phyloP scores from a whole-genome alignment of 1,140 invertebrate genomes.

The Epicauta chinensis region DNA sequence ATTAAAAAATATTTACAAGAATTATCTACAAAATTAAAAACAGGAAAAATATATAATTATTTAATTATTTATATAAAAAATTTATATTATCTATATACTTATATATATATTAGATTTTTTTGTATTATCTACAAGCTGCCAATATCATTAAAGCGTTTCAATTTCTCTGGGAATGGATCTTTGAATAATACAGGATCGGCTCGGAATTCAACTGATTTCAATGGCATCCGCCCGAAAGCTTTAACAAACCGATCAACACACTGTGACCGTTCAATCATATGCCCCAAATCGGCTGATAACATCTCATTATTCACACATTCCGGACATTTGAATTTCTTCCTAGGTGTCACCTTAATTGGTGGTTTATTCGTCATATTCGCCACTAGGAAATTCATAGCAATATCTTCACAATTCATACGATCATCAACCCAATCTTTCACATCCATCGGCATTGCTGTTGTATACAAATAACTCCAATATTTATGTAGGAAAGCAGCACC shows the following conservation, averaged over 20 bases:
- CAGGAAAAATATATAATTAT: constrained; percentile 3
- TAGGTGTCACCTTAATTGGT: constrained; percentile 93
- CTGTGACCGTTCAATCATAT: constrained; percentile 89
- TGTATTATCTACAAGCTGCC: constrained; percentile 66
- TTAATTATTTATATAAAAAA: constrained; percentile 2
- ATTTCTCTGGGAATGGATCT: constrained; percentile 78
- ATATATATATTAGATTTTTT: background rate
- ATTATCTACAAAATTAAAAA: constrained; percentile 8
- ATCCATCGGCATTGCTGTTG: constrained; percentile 69
- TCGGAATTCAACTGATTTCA: constrained; percentile 84
- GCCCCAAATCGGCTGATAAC: constrained; percentile 84
- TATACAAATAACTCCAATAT: constrained; percentile 88
- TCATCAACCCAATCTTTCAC: constrained; percentile 74
- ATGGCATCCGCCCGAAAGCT: constrained; percentile 82
- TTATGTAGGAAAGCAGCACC: constrained; percentile 93
- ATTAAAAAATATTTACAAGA: constrained; percentile 21
- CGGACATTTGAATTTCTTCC: constrained; percentile 98
- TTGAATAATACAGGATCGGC: constrained; percentile 92
- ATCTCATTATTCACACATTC: constrained; percentile 92
- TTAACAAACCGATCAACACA: constrained; percentile 85
- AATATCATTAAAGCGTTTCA: constrained; percentile 87
- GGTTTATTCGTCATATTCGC: constrained; percentile 87
- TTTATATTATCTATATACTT: background rate
- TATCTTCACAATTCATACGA: constrained; percentile 93
- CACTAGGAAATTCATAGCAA: constrained; percentile 91